A percentile compares a stretch with the other conserved stretches of the same genome.
Conservation (phyloP, 2,888 invertebrate genomes). For the Scelioninae gen. 2 region DNA sequence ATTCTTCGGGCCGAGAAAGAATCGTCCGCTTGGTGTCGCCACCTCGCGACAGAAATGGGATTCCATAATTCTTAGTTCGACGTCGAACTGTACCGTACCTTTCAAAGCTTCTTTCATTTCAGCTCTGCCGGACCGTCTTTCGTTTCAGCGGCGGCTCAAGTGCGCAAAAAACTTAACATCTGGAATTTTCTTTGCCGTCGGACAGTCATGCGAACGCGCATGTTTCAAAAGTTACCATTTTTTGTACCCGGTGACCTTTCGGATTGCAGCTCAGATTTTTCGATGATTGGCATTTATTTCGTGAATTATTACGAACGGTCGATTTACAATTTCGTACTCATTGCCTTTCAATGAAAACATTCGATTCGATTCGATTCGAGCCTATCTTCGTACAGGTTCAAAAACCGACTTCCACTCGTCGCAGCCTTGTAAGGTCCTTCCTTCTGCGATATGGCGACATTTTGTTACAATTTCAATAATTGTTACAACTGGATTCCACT, state of each 20-base stretch:
- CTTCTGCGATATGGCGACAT: too few species aligned
- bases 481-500: too few species aligned
- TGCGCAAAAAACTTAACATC: conserved; percentile 54
- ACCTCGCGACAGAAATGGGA: conserved; percentile 23
- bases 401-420: too few species aligned
- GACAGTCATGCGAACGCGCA: conserved; percentile 17
- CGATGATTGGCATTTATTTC: too few species aligned
- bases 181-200: conserved; percentile 61
- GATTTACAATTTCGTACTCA: too few species aligned
- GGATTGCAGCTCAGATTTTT: too few species aligned
- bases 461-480: too few species aligned
- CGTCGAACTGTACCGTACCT: conserved; percentile 15
- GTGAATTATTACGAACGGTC: too few species aligned
- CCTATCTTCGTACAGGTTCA: too few species aligned
- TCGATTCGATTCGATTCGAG: too few species aligned
- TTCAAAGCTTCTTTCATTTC: conserved; percentile 27
- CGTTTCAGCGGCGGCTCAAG: conserved; percentile 22
- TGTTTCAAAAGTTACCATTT: conserved; percentile 35
- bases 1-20: conserved; percentile 1
- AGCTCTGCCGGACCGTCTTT: conserved; percentile 20
- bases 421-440: too few species aligned
- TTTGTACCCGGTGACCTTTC: conserved; percentile 1
- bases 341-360: too few species aligned
- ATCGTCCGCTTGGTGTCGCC: conserved; percentile 42
- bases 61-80: conserved; percentile 30